Evolutionary conservation across 2,797 vertebrate genomes (phyloP), one percentile per base, ranked within the genome.

Genomic region (Allobates femoralis): DNA sequence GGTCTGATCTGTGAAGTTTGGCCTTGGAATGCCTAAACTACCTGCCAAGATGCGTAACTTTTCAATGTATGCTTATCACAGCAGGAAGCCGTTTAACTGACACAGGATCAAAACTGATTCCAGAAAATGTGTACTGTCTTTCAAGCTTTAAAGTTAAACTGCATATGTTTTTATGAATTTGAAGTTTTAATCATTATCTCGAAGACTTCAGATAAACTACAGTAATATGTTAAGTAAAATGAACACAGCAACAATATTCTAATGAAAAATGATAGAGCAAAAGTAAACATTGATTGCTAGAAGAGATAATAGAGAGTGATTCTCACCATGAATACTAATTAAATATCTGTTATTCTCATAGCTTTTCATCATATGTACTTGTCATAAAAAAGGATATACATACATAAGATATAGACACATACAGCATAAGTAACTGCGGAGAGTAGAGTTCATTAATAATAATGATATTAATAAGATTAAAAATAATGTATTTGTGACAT

Each of bases 11-110:
- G 88, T 91, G 81, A 90, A 89, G 90, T n/a, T 85, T 93, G 90
- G 91, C 91, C 91, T 92, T 90, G 92, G 90, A 91, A 91, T 91
- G 89, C 90, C 86, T 89, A 92, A 90, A 87, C 89, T 86, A 87
- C 88, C 30, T 86, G 11, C 88, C 89, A 89, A 85, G 85, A 75
- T 0, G 0, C 41, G 50, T 80, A 89, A 79, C 88, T 89, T 88
- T 79, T 88, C 90, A 91, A 91, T 84, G 91, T 90, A 91, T 69
- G 75, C 79, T 88, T 87, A 85, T 89, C 86, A 88, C 90, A 90
- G 92, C 82, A 81, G 90, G 91, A 92, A 85, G 89, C 50, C 71
- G 88, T 90, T 86, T 91, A 92, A 92, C 87, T 91, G 89, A 91
- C 86, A 90, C 78, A 90, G 87, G 84, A 86, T 46, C 81, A 77